phyloP scores from a whole-genome alignment of 2,888 invertebrate species.

The Eilema depressum region DNA sequence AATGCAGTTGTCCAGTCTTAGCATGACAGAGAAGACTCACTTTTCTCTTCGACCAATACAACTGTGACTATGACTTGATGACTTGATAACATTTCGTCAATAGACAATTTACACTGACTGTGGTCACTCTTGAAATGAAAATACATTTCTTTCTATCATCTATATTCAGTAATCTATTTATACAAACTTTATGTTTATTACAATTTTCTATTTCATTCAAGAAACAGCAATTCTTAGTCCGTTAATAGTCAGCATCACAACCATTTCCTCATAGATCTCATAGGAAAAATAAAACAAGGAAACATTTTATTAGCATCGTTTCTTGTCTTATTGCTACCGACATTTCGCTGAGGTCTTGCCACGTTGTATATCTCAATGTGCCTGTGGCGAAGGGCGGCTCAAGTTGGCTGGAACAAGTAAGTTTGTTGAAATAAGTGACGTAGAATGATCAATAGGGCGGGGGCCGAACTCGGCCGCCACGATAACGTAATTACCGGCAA shows the following conservation, averaged over 20 bases:
- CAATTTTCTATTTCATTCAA: background rate
- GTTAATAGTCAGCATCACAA: background rate
- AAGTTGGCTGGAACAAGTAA: slow-evolving; percentile 62
- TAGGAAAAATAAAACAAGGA: background rate
- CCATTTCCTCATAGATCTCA: background rate
- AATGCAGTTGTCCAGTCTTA: too few species aligned
- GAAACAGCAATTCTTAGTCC: background rate
- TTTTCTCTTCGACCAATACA: too few species aligned
- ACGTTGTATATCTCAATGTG: slow-evolving; percentile 37
- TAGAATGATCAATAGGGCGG: slow-evolving; percentile 78
- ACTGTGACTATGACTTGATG: too few species aligned
- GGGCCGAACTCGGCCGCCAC: slow-evolving; percentile 62
- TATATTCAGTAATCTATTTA: background rate
- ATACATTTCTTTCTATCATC: too few species aligned
- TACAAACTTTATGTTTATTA: background rate
- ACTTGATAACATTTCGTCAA: too few species aligned
- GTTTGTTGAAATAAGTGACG: slow-evolving; percentile 71
- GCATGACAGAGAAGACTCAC: too few species aligned
- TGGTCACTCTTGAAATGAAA: too few species aligned
- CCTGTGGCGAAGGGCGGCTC: slow-evolving; percentile 49
- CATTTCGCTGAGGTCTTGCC: slow-evolving; percentile 25
- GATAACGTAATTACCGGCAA: slow-evolving; percentile 76
- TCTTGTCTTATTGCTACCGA: slow-evolving; percentile 27
- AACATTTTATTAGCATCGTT: slow-evolving; percentile 11
- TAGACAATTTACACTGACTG: too few species aligned